These are phyloP conservation scores for Sebastes hopkinsi DNA, from an alignment of 2,797 vertebrate genomes.

Conservation along the genomic window DNA sequence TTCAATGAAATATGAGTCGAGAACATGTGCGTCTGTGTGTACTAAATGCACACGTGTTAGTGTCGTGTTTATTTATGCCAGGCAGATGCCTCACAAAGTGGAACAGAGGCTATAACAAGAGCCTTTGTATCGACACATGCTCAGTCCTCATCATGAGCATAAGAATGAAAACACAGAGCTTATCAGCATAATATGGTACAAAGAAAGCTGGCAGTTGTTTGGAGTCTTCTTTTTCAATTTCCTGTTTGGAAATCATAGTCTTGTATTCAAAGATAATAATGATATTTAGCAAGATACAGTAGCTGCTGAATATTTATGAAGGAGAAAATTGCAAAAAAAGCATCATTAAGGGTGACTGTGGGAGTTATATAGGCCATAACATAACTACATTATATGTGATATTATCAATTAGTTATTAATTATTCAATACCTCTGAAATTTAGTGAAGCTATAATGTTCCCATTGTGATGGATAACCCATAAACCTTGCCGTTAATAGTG, in stretches of 20 bases:
- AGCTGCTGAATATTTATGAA: conserved; percentile 53
- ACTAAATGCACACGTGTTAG: not conserved
- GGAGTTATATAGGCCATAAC: conserved; percentile 14
- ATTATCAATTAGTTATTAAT: conserved; percentile 17
- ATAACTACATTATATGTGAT: conserved; percentile 3
- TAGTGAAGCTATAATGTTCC: not conserved
- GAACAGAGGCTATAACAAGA: conserved; percentile 33
- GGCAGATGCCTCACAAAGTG: conserved; percentile 8
- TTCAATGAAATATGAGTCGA: not conserved
- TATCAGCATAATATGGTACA: conserved; percentile 36
- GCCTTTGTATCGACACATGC: conserved; percentile 43
- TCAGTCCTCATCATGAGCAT: conserved; percentile 26
- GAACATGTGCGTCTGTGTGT: not conserved
- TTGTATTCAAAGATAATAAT: conserved; percentile 30
- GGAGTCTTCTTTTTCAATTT: conserved; percentile 36
- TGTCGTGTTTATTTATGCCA: conserved; percentile 35
- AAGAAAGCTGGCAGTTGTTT: conserved; percentile 11
- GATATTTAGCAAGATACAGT: conserved; percentile 27
- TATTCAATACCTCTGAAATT: conserved; percentile 10
- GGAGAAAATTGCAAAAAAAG: conserved; percentile 12
- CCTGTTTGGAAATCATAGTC: conserved; percentile 33
- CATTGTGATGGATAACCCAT: not conserved
- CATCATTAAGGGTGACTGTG: conserved; percentile 8
- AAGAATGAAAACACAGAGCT: conserved; percentile 28
- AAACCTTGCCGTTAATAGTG: not conserved